Percentiles rank a stretch among this genome's conserved stretches.
Conservation (phyloP, 2,797 vertebrate genomes). For the Thunnus albacares region DNA sequence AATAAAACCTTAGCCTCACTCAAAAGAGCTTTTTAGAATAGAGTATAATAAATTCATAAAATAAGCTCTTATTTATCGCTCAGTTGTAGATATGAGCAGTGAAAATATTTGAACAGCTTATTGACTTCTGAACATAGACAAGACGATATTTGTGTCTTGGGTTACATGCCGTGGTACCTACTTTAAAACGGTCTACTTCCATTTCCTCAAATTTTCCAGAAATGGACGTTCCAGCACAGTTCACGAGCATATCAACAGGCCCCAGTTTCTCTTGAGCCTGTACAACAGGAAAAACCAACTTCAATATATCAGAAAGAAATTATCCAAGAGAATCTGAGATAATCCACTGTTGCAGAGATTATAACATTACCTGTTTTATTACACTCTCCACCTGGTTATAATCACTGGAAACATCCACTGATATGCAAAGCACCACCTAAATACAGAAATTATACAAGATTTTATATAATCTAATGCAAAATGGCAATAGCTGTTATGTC, state of each 20-base stretch:
- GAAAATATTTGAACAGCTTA: neutral
- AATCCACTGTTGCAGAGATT: constrained; percentile 16
- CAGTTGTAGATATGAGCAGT: neutral
- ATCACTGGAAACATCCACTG: constrained; percentile 96
- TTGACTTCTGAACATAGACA: neutral
- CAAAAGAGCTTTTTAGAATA: neutral
- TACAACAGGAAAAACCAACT: constrained; percentile 24
- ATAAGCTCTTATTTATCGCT: neutral
- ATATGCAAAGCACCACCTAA: constrained; percentile 97
- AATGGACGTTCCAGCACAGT: constrained; percentile 93
- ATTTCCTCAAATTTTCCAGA: constrained; percentile 96
- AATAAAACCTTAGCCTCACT: neutral
- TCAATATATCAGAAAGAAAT: constrained; percentile 25
- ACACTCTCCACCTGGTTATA: constrained; percentile 95
- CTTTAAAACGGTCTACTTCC: constrained; percentile 92
- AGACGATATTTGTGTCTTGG: neutral
- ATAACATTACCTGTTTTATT: constrained; percentile 93
- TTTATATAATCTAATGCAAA: constrained; percentile 26
- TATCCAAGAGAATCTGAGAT: constrained; percentile 31
- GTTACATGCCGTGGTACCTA: constrained; percentile 71
- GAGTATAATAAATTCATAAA: neutral
- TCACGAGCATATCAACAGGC: constrained; percentile 98
- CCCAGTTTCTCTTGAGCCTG: constrained; percentile 98
- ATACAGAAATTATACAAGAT: constrained; percentile 27
- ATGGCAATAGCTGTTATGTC: neutral